Evolutionary conservation across 2,888 invertebrate species (phyloP), one percentile per base, ranked within the genome.

Genomic region (Conops quadrifasciatus): DNA sequence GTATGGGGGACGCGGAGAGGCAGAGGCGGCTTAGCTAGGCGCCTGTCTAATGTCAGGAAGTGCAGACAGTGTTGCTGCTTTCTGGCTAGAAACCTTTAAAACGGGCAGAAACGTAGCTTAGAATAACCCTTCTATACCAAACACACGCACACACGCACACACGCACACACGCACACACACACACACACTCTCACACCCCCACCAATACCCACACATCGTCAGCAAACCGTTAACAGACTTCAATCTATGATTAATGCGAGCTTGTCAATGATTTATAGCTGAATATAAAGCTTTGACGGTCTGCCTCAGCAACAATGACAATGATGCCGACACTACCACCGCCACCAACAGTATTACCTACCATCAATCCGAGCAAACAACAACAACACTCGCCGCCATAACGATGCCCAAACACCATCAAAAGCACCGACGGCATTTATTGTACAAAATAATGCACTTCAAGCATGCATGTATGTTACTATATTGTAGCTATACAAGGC

Each of bases 191-290:
- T 43, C 13, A 45, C 28, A 15, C 51, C 28, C 28, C 19, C 28
- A 26, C 16, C 16, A n/a, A n/a, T 15, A 49, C 53, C 26, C 28
- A 28, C 45, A 36, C 36, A 7, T 7, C 36, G 9, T 36, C 36
- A 36, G 36, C 64, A 64, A 64, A 26, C 64, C 30, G 49, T 49
- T 47, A 66, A 66, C 66, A 56, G 24, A 36, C 56, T 66, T 66
- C 63, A 56, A 19, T 66, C 66, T 53, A 66, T 66, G 66, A 66
- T 66, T 66, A 66, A 66, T 66, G 66, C 66, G 66, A 36, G 56
- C 66, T 51, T 66, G 66, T 56, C 66, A 56, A 66, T 66, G 66
- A 66, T 66, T 66, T 66, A 66, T 66, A 56, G 30, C 66, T 66
- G 66, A 56, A 53, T 56, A 66, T 56, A 56, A 56, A 56, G 53